Conservation (phyloP, 2,113 vertebrate species). For the Sinocyclocheilus maitianheensis region DNA sequence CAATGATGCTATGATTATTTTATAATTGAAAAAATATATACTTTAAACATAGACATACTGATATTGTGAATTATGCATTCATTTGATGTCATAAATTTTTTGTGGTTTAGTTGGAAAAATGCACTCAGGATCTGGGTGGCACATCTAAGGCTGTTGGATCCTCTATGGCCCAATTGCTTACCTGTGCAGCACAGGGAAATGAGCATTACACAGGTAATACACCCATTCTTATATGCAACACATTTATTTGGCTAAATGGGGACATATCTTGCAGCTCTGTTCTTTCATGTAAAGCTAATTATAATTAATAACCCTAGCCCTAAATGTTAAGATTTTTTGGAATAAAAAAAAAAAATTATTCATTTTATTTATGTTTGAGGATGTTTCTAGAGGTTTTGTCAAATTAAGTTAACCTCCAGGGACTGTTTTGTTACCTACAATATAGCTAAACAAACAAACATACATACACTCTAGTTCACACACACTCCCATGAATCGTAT, state of each 20-base stretch:
- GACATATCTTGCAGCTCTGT: not conserved
- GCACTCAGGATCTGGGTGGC: slow-evolving; percentile 93
- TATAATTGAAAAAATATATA: not conserved
- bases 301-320: not conserved
- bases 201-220: slow-evolving; percentile 94
- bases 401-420: not conserved
- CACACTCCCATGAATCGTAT: not conserved
- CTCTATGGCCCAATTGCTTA: slow-evolving; percentile 94
- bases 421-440: not conserved
- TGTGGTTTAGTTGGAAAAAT: slow-evolving; percentile 79
- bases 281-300: not conserved
- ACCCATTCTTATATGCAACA: not conserved
- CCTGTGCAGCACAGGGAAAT: slow-evolving; percentile 95
- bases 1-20: not conserved
- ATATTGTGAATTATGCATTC: not conserved
- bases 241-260: not conserved
- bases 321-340: not conserved
- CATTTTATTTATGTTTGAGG: not conserved
- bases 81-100: not conserved
- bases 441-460: not conserved
- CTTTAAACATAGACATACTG: not conserved
- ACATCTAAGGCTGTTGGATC: slow-evolving; percentile 96
- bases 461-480: not conserved
- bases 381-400: not conserved
- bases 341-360: not conserved